Evolutionary conservation across 2,888 invertebrate genomes (phyloP).

Genomic region (Drosophila kuntzei): DNA sequence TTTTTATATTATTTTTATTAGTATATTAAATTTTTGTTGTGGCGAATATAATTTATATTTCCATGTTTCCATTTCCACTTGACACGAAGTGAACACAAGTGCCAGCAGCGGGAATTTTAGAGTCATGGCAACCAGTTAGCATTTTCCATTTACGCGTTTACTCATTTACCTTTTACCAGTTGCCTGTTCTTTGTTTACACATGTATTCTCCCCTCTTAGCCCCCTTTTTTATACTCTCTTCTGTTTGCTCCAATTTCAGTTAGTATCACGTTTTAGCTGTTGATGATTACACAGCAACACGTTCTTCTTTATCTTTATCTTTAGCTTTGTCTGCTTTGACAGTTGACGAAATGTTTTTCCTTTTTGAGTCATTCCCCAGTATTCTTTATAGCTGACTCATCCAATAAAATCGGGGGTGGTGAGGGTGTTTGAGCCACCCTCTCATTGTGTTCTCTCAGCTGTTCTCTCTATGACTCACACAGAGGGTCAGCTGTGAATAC

Average conservation of each 20-base stretch:
- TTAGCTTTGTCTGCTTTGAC: conserved; percentile 58
- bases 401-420: conserved; percentile 18
- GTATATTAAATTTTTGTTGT: neutral
- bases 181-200: conserved; percentile 36
- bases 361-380: conserved; percentile 45
- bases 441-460: conserved; percentile 31
- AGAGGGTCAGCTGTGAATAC: conserved; percentile 36
- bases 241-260: conserved; percentile 62
- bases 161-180: conserved; percentile 7
- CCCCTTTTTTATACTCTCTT: neutral
- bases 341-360: conserved; percentile 61
- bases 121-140: conserved; percentile 31
- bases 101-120: conserved; percentile 15
- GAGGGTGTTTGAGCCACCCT: conserved; percentile 30
- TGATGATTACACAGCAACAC: conserved; percentile 60
- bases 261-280: conserved; percentile 58
- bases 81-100: conserved; percentile 58
- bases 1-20: neutral
- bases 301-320: conserved; percentile 63
- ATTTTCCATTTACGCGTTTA: conserved; percentile 4
- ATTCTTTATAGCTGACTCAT: conserved; percentile 48
- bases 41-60: neutral
- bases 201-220: conserved; percentile 2
- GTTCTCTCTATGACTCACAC: conserved; percentile 50
- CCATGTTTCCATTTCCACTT: conserved; percentile 48